phyloP scores from a whole-genome alignment of 2,797 vertebrate species.

The Graptemys geographica region DNA sequence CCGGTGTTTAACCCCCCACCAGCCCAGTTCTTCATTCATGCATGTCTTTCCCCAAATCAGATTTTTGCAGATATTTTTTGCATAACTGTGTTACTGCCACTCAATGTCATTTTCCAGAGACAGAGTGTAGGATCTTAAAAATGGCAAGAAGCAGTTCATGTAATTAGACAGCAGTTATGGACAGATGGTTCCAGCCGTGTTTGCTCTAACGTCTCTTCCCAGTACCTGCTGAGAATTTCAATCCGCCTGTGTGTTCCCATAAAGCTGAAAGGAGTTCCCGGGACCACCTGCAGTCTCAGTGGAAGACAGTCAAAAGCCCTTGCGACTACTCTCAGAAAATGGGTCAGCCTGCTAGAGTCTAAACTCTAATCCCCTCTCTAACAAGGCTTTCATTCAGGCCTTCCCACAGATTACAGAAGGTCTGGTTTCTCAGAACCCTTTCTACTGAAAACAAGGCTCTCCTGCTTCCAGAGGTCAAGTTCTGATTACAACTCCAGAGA shows the following conservation, averaged over 20 bases:
- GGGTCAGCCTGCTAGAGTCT: background rate
- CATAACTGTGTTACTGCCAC: background rate
- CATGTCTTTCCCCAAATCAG: background rate
- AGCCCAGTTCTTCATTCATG: background rate
- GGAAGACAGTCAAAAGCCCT: conserved; percentile 23
- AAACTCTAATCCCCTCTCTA: background rate
- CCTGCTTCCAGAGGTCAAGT: background rate
- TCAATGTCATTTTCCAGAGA: background rate
- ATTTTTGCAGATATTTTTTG: background rate
- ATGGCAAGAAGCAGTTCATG: background rate
- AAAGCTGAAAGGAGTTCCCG: background rate
- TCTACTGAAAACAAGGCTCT: background rate
- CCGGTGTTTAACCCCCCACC: background rate
- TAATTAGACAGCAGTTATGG: background rate
- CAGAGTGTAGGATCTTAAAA: background rate
- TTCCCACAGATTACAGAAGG: background rate
- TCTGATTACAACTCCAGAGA: conserved; percentile 11
- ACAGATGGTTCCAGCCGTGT: background rate
- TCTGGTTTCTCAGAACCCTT: conserved; percentile 17
- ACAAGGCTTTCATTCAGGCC: conserved; percentile 13
- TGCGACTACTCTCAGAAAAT: background rate
- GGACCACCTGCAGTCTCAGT: conserved; percentile 36
- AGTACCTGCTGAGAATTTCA: conserved; percentile 29
- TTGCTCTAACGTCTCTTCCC: background rate
- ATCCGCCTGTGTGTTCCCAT: conserved; percentile 1